Percentiles rank a stretch among this genome's conserved stretches.
Conservation (phyloP, 2,797 vertebrate genomes). For the Hafferia zeledoni region DNA sequence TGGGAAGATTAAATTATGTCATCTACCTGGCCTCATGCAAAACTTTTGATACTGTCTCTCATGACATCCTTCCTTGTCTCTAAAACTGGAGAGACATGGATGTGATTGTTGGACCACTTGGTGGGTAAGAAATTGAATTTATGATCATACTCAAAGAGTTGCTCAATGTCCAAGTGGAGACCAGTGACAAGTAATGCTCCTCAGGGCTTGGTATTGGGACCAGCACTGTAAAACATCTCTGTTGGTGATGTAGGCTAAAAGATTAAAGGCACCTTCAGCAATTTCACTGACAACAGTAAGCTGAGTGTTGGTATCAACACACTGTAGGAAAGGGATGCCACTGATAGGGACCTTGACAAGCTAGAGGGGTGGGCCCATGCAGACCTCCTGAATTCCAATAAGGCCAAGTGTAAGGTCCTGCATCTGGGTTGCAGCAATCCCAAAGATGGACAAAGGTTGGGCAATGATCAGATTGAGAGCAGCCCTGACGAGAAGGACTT, state of each 20-base stretch:
- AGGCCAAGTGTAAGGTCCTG: not conserved
- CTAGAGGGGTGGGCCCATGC: fast-evolving
- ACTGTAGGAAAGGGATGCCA: not conserved
- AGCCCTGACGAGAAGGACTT: not conserved
- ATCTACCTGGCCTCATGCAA: not conserved
- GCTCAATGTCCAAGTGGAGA: not conserved
- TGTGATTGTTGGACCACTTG: not conserved
- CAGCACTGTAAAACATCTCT: not conserved
- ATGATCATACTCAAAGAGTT: not conserved
- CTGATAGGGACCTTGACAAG: not conserved
- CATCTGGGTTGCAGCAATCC: not conserved
- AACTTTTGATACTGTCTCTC: not conserved
- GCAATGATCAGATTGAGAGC: not conserved
- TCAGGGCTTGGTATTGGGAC: fast-evolving
- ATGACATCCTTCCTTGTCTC: not conserved
- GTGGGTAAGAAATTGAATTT: not conserved
- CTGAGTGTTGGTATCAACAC: not conserved
- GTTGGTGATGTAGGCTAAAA: not conserved
- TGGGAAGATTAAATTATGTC: not conserved
- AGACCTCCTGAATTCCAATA: not conserved
- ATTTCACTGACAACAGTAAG: not conserved
- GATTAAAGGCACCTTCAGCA: not conserved
- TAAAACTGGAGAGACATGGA: not conserved
- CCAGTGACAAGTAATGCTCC: not conserved
- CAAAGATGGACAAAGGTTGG: not conserved